Conservation (phyloP, 2,888 invertebrate species). For the Serrognathus titanus region DNA sequence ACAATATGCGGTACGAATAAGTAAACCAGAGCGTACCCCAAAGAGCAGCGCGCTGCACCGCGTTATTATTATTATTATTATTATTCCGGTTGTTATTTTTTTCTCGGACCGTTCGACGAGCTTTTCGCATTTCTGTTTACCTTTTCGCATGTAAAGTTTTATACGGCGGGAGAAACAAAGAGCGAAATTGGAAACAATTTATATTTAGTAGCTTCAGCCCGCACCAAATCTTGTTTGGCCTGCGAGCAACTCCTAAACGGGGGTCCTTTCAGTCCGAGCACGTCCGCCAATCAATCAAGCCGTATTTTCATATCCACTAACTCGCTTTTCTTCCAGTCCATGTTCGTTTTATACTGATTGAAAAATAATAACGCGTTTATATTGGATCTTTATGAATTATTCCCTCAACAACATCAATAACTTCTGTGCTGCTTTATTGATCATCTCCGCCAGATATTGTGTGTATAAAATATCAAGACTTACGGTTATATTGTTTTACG, state of each 20-base stretch:
- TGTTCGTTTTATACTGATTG: constrained; percentile 44
- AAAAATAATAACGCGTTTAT: constrained; percentile 47
- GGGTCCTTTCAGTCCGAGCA: constrained; percentile 41
- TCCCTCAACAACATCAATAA: constrained; percentile 41
- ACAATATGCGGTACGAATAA: constrained; percentile 15
- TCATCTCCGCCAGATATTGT: constrained; percentile 11
- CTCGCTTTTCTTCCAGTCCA: constrained; percentile 41
- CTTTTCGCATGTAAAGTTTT: constrained; percentile 11
- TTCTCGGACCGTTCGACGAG: no score
- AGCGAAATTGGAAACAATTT: constrained; percentile 20
- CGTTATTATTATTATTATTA: no score
- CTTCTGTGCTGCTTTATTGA: constrained; percentile 36
- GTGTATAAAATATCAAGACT: neutral
- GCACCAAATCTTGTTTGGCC: constrained; percentile 19
- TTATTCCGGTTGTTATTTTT: no score
- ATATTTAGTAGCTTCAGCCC: constrained; percentile 19
- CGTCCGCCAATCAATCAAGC: constrained; percentile 47
- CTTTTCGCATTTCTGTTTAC: no score
- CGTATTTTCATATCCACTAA: constrained; percentile 46
- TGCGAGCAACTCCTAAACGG: constrained; percentile 12
- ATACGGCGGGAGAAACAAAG: constrained; percentile 12
- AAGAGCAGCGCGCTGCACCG: neutral
- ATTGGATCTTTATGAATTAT: constrained; percentile 45
- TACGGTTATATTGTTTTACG: no score
- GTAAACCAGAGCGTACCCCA: constrained; percentile 6